These are phyloP conservation scores for Microtus oregoni DNA, from an alignment of 2,113 vertebrate species.

Conservation along the genomic window DNA sequence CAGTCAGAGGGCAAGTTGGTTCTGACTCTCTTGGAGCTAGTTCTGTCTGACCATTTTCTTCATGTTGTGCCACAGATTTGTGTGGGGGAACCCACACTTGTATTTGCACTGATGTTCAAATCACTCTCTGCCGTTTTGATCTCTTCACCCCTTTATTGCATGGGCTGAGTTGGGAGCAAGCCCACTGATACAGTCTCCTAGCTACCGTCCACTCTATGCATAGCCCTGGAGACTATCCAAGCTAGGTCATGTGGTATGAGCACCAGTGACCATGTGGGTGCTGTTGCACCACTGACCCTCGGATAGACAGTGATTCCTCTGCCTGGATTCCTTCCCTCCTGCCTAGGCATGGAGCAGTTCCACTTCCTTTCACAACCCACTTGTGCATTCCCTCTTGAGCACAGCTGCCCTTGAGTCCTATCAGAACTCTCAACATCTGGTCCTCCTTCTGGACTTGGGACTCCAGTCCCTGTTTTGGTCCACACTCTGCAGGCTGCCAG, in stretches of 20 bases:
- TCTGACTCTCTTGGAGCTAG: background rate
- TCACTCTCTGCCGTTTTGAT: background rate
- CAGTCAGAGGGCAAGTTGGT: background rate
- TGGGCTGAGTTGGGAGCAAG: background rate
- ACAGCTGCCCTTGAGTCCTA: background rate
- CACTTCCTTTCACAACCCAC: background rate
- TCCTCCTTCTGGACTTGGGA: background rate
- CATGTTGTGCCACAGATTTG: background rate
- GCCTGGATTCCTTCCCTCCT: background rate
- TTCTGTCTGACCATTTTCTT: background rate
- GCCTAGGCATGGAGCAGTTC: background rate
- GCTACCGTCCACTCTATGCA: background rate
- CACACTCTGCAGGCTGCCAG: background rate
- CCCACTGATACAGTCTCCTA: background rate
- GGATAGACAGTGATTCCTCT: background rate
- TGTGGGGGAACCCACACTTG: background rate
- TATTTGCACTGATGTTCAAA: background rate
- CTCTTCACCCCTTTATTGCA: background rate
- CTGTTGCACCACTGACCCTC: background rate
- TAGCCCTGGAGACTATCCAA: background rate
- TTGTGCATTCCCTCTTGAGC: background rate
- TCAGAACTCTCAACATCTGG: background rate
- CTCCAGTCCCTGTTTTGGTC: background rate
- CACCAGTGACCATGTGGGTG: background rate
- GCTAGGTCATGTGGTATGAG: background rate